Evolutionary conservation across 2,888 invertebrate genomes (phyloP).

Genomic region (Zaprionus lineosus): DNA sequence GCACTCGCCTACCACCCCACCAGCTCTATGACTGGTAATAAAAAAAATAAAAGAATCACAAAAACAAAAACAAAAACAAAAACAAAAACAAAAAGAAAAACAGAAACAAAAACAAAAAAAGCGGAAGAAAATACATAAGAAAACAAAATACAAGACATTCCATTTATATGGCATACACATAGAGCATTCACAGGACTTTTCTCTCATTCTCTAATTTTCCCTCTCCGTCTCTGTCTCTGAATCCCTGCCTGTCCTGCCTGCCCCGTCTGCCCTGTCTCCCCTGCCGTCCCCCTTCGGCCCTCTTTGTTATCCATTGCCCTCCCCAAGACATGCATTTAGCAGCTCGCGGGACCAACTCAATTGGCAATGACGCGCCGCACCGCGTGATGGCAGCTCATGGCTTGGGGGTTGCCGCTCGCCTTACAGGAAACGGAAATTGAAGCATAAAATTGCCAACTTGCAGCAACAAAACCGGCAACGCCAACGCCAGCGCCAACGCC

Average conservation of each 20-base stretch:
- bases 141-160: constrained; percentile 33
- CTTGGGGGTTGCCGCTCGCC: constrained; percentile 29
- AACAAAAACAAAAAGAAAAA: constrained; percentile 21
- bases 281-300: neutral
- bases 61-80: constrained; percentile 31
- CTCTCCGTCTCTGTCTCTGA: neutral
- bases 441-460: constrained; percentile 75
- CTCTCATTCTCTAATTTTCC: neutral
- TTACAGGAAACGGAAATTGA: constrained; percentile 74
- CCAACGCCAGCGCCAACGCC: constrained; percentile 6
- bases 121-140: constrained; percentile 23
- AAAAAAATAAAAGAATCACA: constrained; percentile 21
- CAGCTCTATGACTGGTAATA: constrained; percentile 15
- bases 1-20: constrained; percentile 1
- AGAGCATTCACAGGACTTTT: constrained; percentile 13
- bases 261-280: neutral
- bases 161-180: constrained; percentile 48
- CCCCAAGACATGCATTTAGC: no score
- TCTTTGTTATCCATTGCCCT: constrained; percentile 15
- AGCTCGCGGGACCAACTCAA: constrained; percentile 42
- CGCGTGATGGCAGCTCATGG: constrained; percentile 41
- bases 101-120: constrained; percentile 24
- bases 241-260: neutral
- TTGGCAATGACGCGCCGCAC: constrained; percentile 63
- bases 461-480: constrained; percentile 26